These are phyloP conservation scores for Sigmodon hispidus DNA, from an alignment of 2,113 vertebrate genomes.

Conservation along the genomic window DNA sequence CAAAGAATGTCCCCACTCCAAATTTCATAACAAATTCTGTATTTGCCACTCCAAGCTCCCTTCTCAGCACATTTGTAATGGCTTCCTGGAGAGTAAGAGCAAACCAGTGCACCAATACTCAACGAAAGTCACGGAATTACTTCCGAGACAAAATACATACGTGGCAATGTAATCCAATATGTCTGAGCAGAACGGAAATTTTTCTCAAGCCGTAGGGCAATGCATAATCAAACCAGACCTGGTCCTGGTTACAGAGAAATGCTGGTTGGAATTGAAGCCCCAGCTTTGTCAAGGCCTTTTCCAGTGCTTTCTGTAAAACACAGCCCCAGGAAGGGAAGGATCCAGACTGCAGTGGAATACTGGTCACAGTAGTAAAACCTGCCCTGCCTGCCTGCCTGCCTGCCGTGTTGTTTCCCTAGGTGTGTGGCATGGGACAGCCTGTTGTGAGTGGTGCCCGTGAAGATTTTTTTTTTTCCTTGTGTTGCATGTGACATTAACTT, in stretches of 20 bases:
- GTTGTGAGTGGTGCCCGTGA: slow-evolving; percentile 85
- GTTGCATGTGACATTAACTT: slow-evolving; percentile 87
- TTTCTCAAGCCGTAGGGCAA: slow-evolving; percentile 47
- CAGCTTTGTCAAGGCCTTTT: not conserved
- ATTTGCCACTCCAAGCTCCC: not conserved
- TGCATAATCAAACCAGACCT: not conserved
- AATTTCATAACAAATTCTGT: not conserved
- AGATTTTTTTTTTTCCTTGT: slow-evolving; percentile 78
- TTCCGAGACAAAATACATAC: not conserved
- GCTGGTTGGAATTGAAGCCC: not conserved
- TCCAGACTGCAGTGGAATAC: slow-evolving; percentile 89
- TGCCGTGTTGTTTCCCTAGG: slow-evolving; percentile 82
- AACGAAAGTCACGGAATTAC: not conserved
- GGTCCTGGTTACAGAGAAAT: not conserved
- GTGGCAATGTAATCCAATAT: not conserved
- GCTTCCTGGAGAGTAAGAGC: not conserved
- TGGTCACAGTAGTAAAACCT: slow-evolving; percentile 90
- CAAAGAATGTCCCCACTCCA: not conserved
- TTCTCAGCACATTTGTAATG: not conserved
- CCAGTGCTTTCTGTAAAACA: slow-evolving; percentile 38
- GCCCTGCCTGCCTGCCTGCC: slow-evolving; percentile 88
- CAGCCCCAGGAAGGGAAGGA: slow-evolving; percentile 78
- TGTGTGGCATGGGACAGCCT: slow-evolving; percentile 80
- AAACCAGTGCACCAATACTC: not conserved
- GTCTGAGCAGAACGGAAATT: slow-evolving; percentile 32